These are phyloP conservation scores for Enteromius viviparus DNA, from an alignment of 2,797 vertebrate species.

Conservation along the genomic window DNA sequence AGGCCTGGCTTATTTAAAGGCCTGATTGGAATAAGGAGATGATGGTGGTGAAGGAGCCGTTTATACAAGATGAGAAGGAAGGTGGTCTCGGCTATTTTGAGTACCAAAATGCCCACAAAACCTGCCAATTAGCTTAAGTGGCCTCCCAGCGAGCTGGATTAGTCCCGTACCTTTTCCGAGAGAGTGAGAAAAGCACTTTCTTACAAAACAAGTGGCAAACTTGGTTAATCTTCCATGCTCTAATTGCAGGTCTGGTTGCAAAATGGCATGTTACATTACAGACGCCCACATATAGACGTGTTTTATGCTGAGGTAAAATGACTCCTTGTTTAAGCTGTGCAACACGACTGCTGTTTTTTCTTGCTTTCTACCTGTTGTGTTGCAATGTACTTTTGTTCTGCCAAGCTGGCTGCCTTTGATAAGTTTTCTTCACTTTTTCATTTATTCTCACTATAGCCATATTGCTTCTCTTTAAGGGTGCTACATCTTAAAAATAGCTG, in stretches of 20 bases:
- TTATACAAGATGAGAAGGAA: constrained; percentile 54
- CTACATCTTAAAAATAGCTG: constrained; percentile 26
- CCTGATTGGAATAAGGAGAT: constrained; percentile 66
- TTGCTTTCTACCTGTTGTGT: constrained; percentile 33
- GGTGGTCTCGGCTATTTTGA: constrained; percentile 58
- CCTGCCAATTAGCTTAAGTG: constrained; percentile 69
- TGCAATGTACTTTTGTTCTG: constrained; percentile 28
- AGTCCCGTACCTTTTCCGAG: constrained; percentile 37
- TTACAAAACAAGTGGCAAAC: constrained; percentile 36
- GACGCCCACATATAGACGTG: constrained; percentile 14
- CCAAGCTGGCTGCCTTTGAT: constrained; percentile 30
- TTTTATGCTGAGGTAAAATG: constrained; percentile 22
- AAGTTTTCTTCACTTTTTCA: constrained; percentile 10
- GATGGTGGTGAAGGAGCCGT: constrained; percentile 61
- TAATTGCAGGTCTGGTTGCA: constrained; percentile 52
- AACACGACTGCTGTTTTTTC: constrained; percentile 14
- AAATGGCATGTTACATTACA: constrained; percentile 42
- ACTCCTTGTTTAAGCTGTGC: constrained; percentile 30
- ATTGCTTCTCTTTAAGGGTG: constrained; percentile 18
- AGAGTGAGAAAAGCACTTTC: constrained; percentile 50
- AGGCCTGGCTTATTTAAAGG: constrained; percentile 57
- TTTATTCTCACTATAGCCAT: constrained; percentile 30
- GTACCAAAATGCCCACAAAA: constrained; percentile 57
- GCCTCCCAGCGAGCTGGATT: constrained; percentile 60
- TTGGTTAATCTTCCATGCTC: constrained; percentile 43